Conservation (phyloP, 2,113 vertebrate species). For the Pluvialis apricaria region DNA sequence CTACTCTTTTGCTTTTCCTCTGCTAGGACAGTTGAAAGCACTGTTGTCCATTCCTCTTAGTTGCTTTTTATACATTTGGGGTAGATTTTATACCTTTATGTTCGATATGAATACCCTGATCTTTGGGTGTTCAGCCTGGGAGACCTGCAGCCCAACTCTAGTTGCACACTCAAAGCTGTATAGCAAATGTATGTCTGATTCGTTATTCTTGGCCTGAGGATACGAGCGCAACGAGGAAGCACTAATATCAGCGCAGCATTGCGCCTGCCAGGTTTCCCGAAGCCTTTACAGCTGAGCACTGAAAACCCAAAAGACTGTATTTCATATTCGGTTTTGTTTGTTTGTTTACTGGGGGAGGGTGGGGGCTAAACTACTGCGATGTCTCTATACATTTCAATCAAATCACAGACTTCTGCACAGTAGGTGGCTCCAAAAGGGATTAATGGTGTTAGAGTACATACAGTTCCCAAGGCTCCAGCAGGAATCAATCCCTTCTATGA, state of each 20-base stretch:
- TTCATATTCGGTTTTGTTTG: not conserved
- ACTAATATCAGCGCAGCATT: not conserved
- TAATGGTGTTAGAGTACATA: not conserved
- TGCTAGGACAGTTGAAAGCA: not conserved
- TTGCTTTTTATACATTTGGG: not conserved
- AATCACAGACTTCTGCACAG: not conserved
- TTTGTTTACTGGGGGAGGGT: not conserved
- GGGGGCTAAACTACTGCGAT: not conserved
- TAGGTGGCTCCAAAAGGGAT: not conserved
- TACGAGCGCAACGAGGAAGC: not conserved
- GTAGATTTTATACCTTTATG: not conserved
- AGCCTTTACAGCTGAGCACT: not conserved
- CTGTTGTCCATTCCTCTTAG: not conserved
- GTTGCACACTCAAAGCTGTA: not conserved
- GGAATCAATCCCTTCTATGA: not conserved
- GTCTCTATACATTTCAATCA: not conserved
- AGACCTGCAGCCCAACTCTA: not conserved
- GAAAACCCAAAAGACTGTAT: not conserved
- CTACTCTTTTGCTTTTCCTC: not conserved
- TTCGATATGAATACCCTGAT: not conserved
- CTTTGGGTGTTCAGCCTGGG: not conserved
- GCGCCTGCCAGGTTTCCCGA: not conserved
- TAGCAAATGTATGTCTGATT: not conserved
- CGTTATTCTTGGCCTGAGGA: not conserved
- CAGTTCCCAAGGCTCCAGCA: not conserved